phyloP scores from a whole-genome alignment of 2,888 invertebrate species.

The Himalopsyche kuldschensis region DNA sequence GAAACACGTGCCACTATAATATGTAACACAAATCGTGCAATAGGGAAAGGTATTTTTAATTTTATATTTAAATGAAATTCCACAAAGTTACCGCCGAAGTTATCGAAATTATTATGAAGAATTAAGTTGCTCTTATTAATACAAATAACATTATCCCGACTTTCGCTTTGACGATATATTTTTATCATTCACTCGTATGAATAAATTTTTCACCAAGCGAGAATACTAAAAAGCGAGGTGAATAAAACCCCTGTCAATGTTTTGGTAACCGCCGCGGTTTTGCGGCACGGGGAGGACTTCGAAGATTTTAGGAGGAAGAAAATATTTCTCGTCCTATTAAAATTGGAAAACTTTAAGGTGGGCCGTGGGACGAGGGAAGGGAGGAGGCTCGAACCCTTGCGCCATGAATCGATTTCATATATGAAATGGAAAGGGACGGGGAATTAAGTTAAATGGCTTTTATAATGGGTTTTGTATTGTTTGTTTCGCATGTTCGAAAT shows the following conservation, averaged over 20 bases:
- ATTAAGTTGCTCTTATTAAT: too few species aligned
- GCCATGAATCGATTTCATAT: not conserved
- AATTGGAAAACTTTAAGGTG: not conserved
- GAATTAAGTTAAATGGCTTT: not conserved
- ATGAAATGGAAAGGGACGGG: not conserved
- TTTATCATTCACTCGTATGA: not conserved
- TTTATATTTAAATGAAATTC: too few species aligned
- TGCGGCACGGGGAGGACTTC: not conserved
- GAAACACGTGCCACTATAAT: too few species aligned
- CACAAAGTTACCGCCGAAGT: too few species aligned
- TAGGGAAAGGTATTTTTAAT: too few species aligned
- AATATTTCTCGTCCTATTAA: not conserved
- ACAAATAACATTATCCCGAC: not conserved
- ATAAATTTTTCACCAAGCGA: not conserved
- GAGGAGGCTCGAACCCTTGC: not conserved
- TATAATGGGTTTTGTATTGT: constrained; percentile 1
- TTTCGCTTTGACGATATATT: not conserved
- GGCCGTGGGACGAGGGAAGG: not conserved
- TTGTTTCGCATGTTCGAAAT: not conserved
- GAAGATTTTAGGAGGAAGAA: not conserved
- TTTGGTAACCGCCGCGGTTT: not conserved
- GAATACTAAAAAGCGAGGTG: not conserved
- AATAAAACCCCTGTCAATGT: not conserved
- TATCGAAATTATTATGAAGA: too few species aligned
- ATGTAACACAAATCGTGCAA: too few species aligned